Evolutionary conservation across 2,888 invertebrate genomes (phyloP).

Genomic region (Archips xylosteana): DNA sequence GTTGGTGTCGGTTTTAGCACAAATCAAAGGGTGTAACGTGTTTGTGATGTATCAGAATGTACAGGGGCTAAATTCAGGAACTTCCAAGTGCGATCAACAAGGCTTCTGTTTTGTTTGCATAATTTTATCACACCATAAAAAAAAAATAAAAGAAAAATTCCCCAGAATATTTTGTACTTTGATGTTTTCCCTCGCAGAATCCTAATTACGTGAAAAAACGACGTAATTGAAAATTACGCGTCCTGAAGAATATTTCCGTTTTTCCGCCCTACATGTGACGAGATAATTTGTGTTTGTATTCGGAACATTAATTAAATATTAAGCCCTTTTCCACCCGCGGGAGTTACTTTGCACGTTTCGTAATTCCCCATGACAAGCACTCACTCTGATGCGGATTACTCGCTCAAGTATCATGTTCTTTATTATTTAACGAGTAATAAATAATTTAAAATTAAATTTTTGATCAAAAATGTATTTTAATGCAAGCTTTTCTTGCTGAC

Average conservation of each 20-base stretch:
- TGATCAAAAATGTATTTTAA: too few species aligned
- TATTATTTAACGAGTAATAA: background rate
- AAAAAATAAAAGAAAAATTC: too few species aligned
- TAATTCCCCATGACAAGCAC: background rate
- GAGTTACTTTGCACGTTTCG: background rate
- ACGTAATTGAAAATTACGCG: background rate
- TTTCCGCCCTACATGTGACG: background rate
- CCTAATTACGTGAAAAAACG: background rate
- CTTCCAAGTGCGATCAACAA: too few species aligned
- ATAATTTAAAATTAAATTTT: background rate
- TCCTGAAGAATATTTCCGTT: background rate
- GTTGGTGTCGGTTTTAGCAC: too few species aligned
- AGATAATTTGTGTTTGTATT: background rate
- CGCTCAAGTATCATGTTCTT: background rate
- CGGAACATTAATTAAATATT: slow-evolving; percentile 5
- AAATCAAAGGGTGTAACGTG: too few species aligned
- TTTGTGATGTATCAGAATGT: too few species aligned
- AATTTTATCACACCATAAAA: too few species aligned
- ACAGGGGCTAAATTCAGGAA: too few species aligned
- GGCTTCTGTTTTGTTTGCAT: too few species aligned
- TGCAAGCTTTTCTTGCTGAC: too few species aligned
- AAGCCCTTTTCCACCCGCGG: background rate
- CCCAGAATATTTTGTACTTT: background rate
- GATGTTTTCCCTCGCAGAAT: background rate
- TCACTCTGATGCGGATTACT: background rate